phyloP scores from a whole-genome alignment of 1,140 invertebrate species.

The Anadara kagoshimensis region DNA sequence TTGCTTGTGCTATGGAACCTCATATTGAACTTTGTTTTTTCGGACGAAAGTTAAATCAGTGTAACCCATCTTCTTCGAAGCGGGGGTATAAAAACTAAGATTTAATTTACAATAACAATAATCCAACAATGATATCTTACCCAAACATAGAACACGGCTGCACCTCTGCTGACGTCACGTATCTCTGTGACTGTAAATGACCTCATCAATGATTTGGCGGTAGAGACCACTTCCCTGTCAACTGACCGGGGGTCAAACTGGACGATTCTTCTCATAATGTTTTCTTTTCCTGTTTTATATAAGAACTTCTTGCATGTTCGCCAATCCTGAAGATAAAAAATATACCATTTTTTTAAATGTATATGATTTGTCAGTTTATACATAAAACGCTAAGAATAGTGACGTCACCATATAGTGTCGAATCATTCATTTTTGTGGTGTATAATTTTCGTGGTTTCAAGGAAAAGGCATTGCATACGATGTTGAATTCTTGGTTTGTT shows the following conservation, averaged over 20 bases:
- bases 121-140: slow-evolving; percentile 5
- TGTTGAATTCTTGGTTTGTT: too few relatives aligned
- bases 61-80: too few relatives aligned
- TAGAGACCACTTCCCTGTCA: background rate
- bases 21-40: too few relatives aligned
- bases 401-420: too few relatives aligned
- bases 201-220: slow-evolving; percentile 15
- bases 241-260: slow-evolving; percentile 19
- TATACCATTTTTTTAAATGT: background rate
- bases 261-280: slow-evolving; percentile 21
- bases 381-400: background rate
- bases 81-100: too few relatives aligned
- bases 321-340: slow-evolving; percentile 18
- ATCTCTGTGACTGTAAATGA: slow-evolving; percentile 20
- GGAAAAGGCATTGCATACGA: too few relatives aligned
- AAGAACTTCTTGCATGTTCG: slow-evolving; percentile 21
- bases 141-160: slow-evolving; percentile 31
- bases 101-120: background rate
- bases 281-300: slow-evolving; percentile 21
- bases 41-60: too few relatives aligned
- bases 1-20: too few relatives aligned
- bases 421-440: too few relatives aligned
- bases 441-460: too few relatives aligned
- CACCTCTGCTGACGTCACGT: slow-evolving; percentile 29
- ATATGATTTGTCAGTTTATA: background rate